A percentile compares a stretch with the other conserved stretches of the same genome.
Evolutionary conservation across 2,888 invertebrate genomes (phyloP).

Genomic region (Venusia cambrica): DNA sequence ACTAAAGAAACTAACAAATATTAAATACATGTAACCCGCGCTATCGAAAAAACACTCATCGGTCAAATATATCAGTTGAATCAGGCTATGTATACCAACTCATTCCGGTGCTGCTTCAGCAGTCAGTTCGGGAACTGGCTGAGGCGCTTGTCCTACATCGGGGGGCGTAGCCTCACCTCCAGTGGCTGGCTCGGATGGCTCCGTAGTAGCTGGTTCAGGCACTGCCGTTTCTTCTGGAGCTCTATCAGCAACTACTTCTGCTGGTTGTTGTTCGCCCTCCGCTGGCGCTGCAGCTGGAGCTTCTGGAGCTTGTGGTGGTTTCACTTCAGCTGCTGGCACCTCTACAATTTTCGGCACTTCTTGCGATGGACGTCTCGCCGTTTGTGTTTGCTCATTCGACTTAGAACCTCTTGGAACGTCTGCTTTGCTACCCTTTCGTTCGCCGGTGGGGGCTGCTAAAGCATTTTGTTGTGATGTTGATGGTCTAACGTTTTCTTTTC

Average conservation of each 20-base stretch:
- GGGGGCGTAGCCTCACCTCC: conserved; percentile 2
- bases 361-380: conserved; percentile 15
- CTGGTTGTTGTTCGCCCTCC: no score
- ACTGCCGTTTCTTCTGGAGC: conserved; percentile 4
- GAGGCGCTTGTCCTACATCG: conserved; percentile 4
- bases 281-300: no score
- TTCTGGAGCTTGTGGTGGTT: no score
- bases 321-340: no score
- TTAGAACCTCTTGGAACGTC: conserved; percentile 32
- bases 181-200: conserved; percentile 7
- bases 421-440: conserved; percentile 28
- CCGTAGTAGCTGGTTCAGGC: conserved; percentile 8
- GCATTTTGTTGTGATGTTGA: conserved; percentile 5
- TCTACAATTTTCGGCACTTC: conserved; percentile 7
- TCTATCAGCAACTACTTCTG: conserved; percentile 15
- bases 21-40: no score
- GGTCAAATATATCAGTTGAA: no score
- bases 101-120: conserved; percentile 6
- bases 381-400: no score
- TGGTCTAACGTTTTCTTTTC: conserved; percentile 33
- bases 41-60: no score
- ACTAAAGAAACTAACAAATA: no score
- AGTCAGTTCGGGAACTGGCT: no score
- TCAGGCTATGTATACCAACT: no score
- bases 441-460: conserved; percentile 9